Percentiles rank a stretch among this genome's conserved stretches.
Evolutionary conservation across 2,797 vertebrate genomes (phyloP).

Genomic region (Loris lydekkerianus): DNA sequence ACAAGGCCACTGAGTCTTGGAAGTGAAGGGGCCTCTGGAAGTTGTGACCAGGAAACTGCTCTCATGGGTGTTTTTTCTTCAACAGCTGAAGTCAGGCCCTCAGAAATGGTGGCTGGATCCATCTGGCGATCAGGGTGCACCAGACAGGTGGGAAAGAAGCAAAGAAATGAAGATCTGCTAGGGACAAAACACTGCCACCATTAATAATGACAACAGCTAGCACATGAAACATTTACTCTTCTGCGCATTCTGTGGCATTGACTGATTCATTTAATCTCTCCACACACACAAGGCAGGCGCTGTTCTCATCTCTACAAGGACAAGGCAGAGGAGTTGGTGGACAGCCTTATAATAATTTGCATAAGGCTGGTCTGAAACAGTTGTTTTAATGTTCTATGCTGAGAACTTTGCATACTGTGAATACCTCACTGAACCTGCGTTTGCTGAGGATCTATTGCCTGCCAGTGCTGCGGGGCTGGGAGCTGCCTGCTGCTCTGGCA

Average conservation of each 20-base stretch:
- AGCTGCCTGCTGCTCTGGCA: not conserved
- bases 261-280: not conserved
- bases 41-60: not conserved
- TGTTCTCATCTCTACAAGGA: not conserved
- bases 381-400: not conserved
- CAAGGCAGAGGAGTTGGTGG: not conserved
- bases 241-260: not conserved
- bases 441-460: not conserved
- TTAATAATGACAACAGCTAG: not conserved
- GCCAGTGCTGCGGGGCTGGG: not conserved
- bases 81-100: not conserved
- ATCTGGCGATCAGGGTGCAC: not conserved
- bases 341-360: no score
- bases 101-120: not conserved
- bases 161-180: not conserved
- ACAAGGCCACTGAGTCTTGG: no score
- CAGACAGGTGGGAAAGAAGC: not conserved
- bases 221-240: not conserved
- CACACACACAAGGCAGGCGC: not conserved
- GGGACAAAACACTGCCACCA: not conserved
- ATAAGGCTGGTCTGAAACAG: not conserved
- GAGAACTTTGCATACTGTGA: not conserved
- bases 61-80: not conserved
- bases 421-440: no score
- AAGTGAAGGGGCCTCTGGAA: not conserved